phyloP scores from a whole-genome alignment of 2,797 vertebrate genomes.

The Pogonophryne albipinna region DNA sequence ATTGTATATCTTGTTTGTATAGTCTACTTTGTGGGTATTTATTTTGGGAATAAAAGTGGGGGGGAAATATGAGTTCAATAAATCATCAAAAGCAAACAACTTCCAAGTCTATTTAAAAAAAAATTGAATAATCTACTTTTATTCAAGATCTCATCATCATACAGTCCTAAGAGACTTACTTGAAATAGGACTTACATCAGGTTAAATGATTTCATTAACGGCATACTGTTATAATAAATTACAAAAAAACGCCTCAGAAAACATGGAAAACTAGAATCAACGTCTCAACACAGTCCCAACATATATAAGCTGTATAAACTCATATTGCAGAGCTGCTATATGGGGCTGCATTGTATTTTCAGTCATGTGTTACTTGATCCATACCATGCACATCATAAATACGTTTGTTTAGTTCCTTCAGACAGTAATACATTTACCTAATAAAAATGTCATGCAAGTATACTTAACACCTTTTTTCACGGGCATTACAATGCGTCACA shows the following conservation, averaged over 20 bases:
- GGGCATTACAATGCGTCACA: neutral
- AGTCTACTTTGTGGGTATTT: neutral
- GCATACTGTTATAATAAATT: neutral
- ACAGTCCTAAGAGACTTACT: neutral
- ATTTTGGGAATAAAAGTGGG: neutral
- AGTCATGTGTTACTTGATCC: constrained; percentile 11
- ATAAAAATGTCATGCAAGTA: constrained; percentile 31
- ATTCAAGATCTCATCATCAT: neutral
- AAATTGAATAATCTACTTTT: neutral
- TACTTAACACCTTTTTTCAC: neutral
- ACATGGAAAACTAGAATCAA: neutral
- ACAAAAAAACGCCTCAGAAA: neutral
- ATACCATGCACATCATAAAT: neutral
- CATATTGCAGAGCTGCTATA: neutral
- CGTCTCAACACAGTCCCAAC: neutral
- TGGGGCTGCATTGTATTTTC: neutral
- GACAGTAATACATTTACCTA: neutral
- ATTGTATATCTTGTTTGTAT: constrained; percentile 7
- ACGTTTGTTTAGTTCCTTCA: neutral
- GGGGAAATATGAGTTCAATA: constrained; percentile 18
- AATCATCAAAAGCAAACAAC: constrained; percentile 39
- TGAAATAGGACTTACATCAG: neutral
- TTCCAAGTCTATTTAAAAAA: neutral
- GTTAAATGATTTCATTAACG: neutral
- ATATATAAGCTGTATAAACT: constrained; percentile 1